Evolutionary conservation across 2,113 vertebrate genomes (phyloP).

Genomic region (Chunga burmeisteri): DNA sequence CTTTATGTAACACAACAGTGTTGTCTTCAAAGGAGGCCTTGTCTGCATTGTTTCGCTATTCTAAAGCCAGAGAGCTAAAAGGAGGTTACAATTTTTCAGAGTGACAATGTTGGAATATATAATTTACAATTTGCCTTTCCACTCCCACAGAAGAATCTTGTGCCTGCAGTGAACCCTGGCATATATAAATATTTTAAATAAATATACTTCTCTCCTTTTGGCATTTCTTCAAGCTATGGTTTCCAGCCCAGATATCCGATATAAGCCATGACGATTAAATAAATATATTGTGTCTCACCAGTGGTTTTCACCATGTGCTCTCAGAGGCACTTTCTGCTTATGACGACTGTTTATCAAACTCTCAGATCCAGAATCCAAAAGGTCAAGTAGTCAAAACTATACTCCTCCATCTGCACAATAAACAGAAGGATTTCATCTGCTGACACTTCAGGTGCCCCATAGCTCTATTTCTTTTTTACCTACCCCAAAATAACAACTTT

Average conservation of each 20-base stretch:
- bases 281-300: constrained; percentile 14
- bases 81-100: background rate
- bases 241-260: background rate
- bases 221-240: background rate
- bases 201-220: background rate
- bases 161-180: background rate
- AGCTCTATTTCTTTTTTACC: background rate
- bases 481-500: background rate
- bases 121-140: background rate
- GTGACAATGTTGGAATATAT: background rate
- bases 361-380: constrained; percentile 27
- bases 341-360: constrained; percentile 4
- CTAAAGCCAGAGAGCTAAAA: background rate
- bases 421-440: constrained; percentile 16
- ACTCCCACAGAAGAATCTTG: background rate
- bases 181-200: constrained; percentile 44
- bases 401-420: background rate
- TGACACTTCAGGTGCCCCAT: background rate
- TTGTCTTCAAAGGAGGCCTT: background rate
- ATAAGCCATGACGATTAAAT: background rate
- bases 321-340: background rate
- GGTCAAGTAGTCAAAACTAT: constrained; percentile 17
- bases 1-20: background rate
- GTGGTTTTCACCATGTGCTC: background rate
- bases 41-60: background rate